phyloP scores from a whole-genome alignment of 1,140 invertebrate species.

The Ceratosolen solmsi region DNA sequence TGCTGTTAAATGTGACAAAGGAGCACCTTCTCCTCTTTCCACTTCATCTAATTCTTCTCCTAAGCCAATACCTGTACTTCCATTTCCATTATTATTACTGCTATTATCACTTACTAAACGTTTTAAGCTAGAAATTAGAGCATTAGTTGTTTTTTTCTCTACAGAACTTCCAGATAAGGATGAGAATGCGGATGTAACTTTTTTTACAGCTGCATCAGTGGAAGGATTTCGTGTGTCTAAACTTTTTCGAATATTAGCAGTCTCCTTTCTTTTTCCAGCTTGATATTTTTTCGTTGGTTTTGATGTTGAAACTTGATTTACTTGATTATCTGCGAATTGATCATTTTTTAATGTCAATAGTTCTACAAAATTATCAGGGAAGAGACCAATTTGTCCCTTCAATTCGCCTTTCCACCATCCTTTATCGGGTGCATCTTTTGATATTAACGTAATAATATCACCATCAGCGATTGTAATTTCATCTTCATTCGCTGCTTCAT shows the following conservation, averaged over 20 bases:
- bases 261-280: conserved; percentile 62
- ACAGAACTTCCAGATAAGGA: conserved; percentile 50
- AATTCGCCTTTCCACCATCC: conserved; percentile 98
- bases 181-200: conserved; percentile 51
- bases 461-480: conserved; percentile 92
- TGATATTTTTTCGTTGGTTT: conserved; percentile 56
- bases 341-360: conserved; percentile 70
- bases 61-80: conserved; percentile 55
- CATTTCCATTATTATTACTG: conserved; percentile 61
- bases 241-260: conserved; percentile 64
- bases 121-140: conserved; percentile 65
- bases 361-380: conserved; percentile 97
- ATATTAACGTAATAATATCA: conserved; percentile 90
- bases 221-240: conserved; percentile 57
- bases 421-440: conserved; percentile 91
- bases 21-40: conserved; percentile 74
- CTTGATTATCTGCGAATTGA: conserved; percentile 57
- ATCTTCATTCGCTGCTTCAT: conserved; percentile 93
- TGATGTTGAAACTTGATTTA: conserved; percentile 49
- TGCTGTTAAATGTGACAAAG: conserved; percentile 79
- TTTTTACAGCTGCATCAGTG: conserved; percentile 50
- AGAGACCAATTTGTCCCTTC: conserved; percentile 90
- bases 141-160: conserved; percentile 63
- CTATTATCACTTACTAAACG: conserved; percentile 60
- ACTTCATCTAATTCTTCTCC: conserved; percentile 76